Base-by-base conservation (phyloP, 30 jellyfish, hydroid and myxozoan genomes). In the Turritopsis dohrnii region DNA sequence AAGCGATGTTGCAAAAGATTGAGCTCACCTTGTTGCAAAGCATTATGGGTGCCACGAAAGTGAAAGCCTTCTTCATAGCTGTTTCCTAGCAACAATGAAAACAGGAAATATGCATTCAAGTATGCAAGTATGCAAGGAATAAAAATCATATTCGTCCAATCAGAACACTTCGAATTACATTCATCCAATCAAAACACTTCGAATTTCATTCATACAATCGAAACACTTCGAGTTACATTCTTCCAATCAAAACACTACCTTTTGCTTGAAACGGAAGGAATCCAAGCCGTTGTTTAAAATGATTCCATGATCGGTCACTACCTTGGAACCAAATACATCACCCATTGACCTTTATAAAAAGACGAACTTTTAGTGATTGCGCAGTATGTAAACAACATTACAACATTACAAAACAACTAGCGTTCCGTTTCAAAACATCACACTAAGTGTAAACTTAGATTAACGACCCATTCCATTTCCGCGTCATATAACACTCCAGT, bases 271-370 rank as follows among this genome's bases (percentile, higher is more conserved):
- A 41, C 13, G 5, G 60, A 3, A 41, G 9, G 13, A 41, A 3
- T 5, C 60, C 22, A 69, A 21, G 8, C 28, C 31, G 19, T 69
- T 69, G 22, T 69, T 69, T 27, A 69, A n/a, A 27, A 69, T 69
- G 28, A 69, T 19, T 69, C 77, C 77, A 19, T 23, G 19, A 23
- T 69, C 30, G 0, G 77, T 69, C 77, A 69, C 19, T 27, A 69
- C 16, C 30, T 69, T 69, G 8, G 77, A 23, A 9, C 77, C 77
- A 69, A 69, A 69, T 27, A 27, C 0, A n/a, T 69, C 17, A 7
- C 77, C 77, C 28, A 69, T 8, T n/a, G 77, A 69, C 22, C 77
- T 69, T 8, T n/a, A 69, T 69, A 41, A 41, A 41, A n/a, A n/a
- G n/a, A n/a, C n/a, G n/a, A n/a, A n/a, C n/a, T n/a, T n/a, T n/a